Evolutionary conservation across 2,888 invertebrate genomes (phyloP).

Genomic region (Tetragonula carbonaria): DNA sequence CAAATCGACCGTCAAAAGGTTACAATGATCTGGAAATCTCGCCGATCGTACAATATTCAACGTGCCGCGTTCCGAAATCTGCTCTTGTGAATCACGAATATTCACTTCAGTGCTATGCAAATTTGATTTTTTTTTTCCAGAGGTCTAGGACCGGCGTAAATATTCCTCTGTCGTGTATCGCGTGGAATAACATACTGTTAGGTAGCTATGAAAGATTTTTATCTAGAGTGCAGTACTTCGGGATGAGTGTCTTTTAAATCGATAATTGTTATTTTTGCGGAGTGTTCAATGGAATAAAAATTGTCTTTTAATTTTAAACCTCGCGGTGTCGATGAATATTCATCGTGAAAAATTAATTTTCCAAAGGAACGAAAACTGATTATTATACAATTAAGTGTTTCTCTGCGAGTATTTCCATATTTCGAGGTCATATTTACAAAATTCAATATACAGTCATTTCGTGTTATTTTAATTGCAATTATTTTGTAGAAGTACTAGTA

Average conservation of each 20-base stretch:
- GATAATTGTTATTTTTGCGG: not conserved
- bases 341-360: not conserved
- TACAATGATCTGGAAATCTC: constrained; percentile 12
- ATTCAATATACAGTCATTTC: too few relatives aligned
- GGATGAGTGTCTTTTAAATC: not conserved
- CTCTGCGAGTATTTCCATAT: too few relatives aligned
- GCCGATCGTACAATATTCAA: constrained; percentile 2
- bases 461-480: too few relatives aligned
- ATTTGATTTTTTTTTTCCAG: not conserved
- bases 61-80: not conserved
- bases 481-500: too few relatives aligned
- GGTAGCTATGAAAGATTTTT: not conserved
- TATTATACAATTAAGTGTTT: too few relatives aligned
- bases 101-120: not conserved
- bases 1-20: constrained; percentile 25
- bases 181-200: not conserved
- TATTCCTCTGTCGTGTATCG: too few relatives aligned
- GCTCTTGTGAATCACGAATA: not conserved
- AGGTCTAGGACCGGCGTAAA: not conserved
- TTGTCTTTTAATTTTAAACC: not conserved
- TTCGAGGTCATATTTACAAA: too few relatives aligned
- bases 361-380: not conserved
- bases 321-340: not conserved
- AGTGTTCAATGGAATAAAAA: not conserved
- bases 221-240: not conserved